phyloP scores from a whole-genome alignment of 1,140 invertebrate genomes.

The Elysia chlorotica region DNA sequence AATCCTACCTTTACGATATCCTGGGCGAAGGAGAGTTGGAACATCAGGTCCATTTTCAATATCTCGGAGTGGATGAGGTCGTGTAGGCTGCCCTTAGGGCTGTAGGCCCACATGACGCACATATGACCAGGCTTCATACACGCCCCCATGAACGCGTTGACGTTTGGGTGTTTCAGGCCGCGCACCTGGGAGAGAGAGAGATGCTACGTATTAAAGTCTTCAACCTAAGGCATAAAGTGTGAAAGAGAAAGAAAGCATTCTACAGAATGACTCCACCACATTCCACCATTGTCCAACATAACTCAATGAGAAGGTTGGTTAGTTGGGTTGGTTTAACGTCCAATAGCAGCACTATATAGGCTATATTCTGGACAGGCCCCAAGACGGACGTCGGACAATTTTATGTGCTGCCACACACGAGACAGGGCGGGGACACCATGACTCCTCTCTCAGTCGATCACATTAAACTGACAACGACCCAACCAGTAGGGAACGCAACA shows the following conservation, averaged over 20 bases:
- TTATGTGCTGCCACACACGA: too few species aligned
- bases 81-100: conserved; percentile 6
- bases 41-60: neutral
- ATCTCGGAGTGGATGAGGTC: conserved; percentile 10
- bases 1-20: conserved; percentile 37
- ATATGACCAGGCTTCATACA: conserved; percentile 17
- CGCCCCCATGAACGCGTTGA: neutral
- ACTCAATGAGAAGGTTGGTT: too few species aligned
- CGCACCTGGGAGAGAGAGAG: neutral
- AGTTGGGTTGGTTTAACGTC: too few species aligned
- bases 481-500: too few species aligned
- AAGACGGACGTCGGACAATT: too few species aligned
- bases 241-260: neutral
- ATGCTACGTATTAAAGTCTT: too few species aligned
- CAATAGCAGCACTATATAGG: too few species aligned
- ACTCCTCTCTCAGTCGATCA: too few species aligned
- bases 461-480: too few species aligned
- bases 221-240: neutral
- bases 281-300: too few species aligned
- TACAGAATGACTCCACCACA: neutral
- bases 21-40: conserved; percentile 37
- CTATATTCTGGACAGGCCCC: too few species aligned
- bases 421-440: too few species aligned
- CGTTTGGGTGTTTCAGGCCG: neutral
- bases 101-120: conserved; percentile 18